These are phyloP conservation scores for Promerops cafer DNA, from an alignment of 2,113 vertebrate species.

Conservation along the genomic window DNA sequence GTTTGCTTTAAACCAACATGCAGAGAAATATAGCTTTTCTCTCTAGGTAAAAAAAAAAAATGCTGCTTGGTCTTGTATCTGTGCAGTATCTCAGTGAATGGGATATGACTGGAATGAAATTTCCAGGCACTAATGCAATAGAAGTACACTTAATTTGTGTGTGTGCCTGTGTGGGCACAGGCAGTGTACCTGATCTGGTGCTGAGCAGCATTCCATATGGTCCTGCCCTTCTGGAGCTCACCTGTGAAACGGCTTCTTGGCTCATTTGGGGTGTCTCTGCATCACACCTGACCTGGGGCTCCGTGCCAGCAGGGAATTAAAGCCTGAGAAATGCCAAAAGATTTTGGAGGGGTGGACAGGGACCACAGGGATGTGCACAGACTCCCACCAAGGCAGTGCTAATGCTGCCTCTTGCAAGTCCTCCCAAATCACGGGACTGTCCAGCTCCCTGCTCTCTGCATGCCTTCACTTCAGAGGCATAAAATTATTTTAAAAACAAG, in stretches of 20 bases:
- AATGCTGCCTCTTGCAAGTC: background rate
- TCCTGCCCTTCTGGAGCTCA: background rate
- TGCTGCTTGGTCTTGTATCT: background rate
- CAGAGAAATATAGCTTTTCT: constrained; percentile 12
- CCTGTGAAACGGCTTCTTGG: rapidly evolving
- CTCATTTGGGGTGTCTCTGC: background rate
- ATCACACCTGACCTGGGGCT: background rate
- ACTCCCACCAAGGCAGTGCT: background rate
- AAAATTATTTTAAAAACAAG: background rate
- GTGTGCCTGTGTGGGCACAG: background rate
- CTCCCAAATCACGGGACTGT: background rate
- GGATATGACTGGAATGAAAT: constrained; percentile 39
- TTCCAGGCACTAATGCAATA: constrained; percentile 52
- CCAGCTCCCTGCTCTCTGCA: background rate
- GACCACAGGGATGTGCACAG: background rate
- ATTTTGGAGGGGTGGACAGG: rapidly evolving
- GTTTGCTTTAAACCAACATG: constrained; percentile 18
- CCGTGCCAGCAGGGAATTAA: background rate
- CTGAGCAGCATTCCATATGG: background rate
- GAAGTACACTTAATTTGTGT: background rate
- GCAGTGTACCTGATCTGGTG: background rate
- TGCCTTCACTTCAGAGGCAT: background rate
- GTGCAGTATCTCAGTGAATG: constrained; percentile 44
- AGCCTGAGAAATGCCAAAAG: background rate
- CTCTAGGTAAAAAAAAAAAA: constrained; percentile 12